Base-by-base conservation (phyloP, 2,797 vertebrate species). In the Aythya fuligula region DNA sequence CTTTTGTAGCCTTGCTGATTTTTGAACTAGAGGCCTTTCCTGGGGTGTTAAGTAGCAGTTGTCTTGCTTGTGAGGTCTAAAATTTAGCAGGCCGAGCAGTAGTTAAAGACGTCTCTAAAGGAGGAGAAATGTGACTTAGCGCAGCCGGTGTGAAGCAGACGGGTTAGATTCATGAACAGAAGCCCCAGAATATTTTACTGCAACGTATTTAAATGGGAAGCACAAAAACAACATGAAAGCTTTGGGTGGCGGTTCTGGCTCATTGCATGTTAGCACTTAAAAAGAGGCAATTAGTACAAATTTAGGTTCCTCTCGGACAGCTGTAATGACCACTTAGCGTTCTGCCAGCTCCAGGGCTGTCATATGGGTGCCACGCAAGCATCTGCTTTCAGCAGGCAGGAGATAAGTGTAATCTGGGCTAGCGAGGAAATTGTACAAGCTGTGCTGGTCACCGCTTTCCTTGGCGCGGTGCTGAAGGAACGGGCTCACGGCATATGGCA, bases 401-500 rank as follows among this genome's bases (percentile, higher is more conserved):
- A 87, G 79, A 27, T 16, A 36, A 77, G 19, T 27, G 4, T 7
- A 8, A 24, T 24, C 73, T 61, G 82, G 15, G 16, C 51, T 39
- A 34, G 34, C 2, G 4, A 91, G 60, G 60, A 45, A 43, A 24
- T 7, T 7, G 54, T 16, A 17, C 38, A 77, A 13, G 8, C 34
- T 1, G 0, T 18, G 36, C 39, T 71, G 75, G 22, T 13, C 16
- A 2, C 11, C 2, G 4, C 57, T 28, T 49, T 6, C 47, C 69
- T 74, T 1, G 0, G 49, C 25, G 45, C n/a, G 64, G 56, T 65
- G 8, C 12, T 18, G 70, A 65, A 39, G 82, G 61, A 36, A 16
- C 1, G 30, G 3, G 0, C 34, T 43, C 1, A 0, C 71, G 36
- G 53, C 82, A 72, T 1, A 0, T 0, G 25, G 72, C 51, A 3